phyloP scores from a whole-genome alignment of 2,797 vertebrate species.

The Lepidocolaptes lacrymiger region DNA sequence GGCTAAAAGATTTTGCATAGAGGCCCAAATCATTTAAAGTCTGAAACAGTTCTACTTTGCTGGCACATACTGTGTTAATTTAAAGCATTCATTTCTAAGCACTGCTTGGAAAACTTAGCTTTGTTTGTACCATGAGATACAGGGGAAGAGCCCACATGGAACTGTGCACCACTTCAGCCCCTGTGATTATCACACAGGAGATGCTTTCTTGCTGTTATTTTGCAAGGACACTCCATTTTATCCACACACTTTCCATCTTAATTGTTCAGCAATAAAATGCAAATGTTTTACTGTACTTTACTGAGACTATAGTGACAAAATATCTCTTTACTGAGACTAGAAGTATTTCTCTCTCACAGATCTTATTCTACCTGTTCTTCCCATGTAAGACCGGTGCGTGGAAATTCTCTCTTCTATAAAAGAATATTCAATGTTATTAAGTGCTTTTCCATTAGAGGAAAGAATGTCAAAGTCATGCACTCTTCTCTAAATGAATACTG shows the following conservation, averaged over 20 bases:
- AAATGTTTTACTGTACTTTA: slow-evolving; percentile 42
- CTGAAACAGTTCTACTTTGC: not conserved
- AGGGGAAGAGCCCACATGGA: not conserved
- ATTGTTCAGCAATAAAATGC: slow-evolving; percentile 64
- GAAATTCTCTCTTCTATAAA: not conserved
- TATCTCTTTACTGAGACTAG: slow-evolving; percentile 26
- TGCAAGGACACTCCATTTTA: slow-evolving; percentile 51
- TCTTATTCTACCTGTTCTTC: slow-evolving; percentile 29
- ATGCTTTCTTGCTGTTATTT: not conserved
- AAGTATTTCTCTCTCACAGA: slow-evolving; percentile 28
- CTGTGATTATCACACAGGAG: not conserved
- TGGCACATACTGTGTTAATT: not conserved
- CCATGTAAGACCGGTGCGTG: not conserved
- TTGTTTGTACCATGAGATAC: not conserved
- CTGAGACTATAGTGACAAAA: slow-evolving; percentile 43
- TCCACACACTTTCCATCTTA: slow-evolving; percentile 53
- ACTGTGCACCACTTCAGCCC: not conserved
- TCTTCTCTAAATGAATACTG: not conserved
- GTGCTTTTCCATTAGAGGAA: slow-evolving; percentile 33
- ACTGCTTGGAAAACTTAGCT: not conserved
- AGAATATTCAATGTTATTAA: slow-evolving; percentile 13
- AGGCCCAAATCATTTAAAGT: not conserved
- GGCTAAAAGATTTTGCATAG: not conserved
- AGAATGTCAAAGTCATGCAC: slow-evolving; percentile 7
- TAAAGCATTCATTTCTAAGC: not conserved